Evolutionary conservation across 1,140 invertebrate species (phyloP), one percentile per base, ranked within the genome.

Genomic region (Monomorium pharaonis): DNA sequence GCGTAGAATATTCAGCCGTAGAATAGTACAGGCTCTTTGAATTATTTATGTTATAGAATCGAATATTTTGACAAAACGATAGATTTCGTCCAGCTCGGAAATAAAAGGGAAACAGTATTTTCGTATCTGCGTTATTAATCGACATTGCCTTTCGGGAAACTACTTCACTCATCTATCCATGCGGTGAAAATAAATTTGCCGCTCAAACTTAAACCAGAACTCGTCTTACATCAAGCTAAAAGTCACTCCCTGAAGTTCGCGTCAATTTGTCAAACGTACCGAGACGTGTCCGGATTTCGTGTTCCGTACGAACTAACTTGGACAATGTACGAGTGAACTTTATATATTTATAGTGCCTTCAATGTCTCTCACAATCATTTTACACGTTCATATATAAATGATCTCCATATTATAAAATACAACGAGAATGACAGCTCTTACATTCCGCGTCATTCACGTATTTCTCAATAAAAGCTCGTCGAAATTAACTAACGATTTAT

Each of bases 221-320:
- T 80, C 62, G 77, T n/a, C 49, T 60, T 74, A 83, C 78, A 44
- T 83, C 67, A 83, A 58, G 51, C 78, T 83, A 74, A 51, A 77
- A 77, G 74, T 81, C 74, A 85, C 16, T 85, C 58, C 60, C 12
- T 27, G 69, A 81, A 86, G 75, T 86, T 91, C 75, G 62, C 81
- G 87, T 87, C 89, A 84, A 91, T 91, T 91, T 89, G 87, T 91
- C 80, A 90, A 87, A 85, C 85, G 81, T 91, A 88, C 67, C 76
- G 69, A 83, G 80, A 91, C 85, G 78, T 90, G 84, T 86, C 69
- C 69, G 72, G 67, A 63, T 83, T 60, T 69, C 33, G 12, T 49
- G 88, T 88, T 89, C 77, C 84, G 84, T 89, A 76, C 72, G 76
- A 89, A 84, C 78, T 84, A 89, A 84, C 85, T 75, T 21, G 84